phyloP scores from a whole-genome alignment of 2,797 vertebrate species.

The Decapterus maruadsi region DNA sequence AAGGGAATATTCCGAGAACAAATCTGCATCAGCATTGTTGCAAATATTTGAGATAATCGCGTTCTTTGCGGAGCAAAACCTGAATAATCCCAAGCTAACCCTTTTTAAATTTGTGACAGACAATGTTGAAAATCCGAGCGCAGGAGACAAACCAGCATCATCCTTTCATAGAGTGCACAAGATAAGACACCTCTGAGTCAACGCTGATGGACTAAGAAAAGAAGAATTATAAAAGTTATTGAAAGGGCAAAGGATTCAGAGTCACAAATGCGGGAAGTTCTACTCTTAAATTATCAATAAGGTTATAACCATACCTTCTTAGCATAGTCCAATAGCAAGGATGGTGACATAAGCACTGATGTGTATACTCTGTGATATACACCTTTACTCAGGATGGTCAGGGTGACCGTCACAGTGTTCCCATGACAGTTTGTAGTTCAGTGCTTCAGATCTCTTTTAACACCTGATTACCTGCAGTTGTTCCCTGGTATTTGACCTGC shows the following conservation, averaged over 20 bases:
- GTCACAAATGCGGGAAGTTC: not conserved
- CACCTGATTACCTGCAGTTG: constrained; percentile 44
- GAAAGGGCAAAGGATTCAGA: constrained; percentile 5
- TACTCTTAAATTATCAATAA: not conserved
- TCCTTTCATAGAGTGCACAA: constrained; percentile 28
- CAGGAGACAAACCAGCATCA: constrained; percentile 24
- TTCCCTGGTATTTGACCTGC: constrained; percentile 7
- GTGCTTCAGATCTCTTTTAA: constrained; percentile 47
- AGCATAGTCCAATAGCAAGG: too few species aligned
- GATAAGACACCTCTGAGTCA: constrained; percentile 25
- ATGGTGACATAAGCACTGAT: not conserved
- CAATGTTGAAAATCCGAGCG: constrained; percentile 30
- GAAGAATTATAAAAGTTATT: not conserved
- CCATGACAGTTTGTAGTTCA: constrained; percentile 24
- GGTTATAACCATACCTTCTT: too few species aligned
- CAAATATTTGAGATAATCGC: constrained; percentile 42
- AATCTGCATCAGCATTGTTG: constrained; percentile 39
- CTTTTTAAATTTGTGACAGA: constrained; percentile 52
- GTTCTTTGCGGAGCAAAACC: constrained; percentile 42
- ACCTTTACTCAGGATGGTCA: constrained; percentile 1
- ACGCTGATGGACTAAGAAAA: not conserved
- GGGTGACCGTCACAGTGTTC: constrained; percentile 14
- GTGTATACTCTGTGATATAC: not conserved
- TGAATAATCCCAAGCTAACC: constrained; percentile 32
- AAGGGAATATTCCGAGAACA: constrained; percentile 35